A percentile compares a stretch with the other conserved stretches of the same genome.
phyloP scores from a whole-genome alignment of 2,797 vertebrate species.

The Catamblyrhynchus diadema region DNA sequence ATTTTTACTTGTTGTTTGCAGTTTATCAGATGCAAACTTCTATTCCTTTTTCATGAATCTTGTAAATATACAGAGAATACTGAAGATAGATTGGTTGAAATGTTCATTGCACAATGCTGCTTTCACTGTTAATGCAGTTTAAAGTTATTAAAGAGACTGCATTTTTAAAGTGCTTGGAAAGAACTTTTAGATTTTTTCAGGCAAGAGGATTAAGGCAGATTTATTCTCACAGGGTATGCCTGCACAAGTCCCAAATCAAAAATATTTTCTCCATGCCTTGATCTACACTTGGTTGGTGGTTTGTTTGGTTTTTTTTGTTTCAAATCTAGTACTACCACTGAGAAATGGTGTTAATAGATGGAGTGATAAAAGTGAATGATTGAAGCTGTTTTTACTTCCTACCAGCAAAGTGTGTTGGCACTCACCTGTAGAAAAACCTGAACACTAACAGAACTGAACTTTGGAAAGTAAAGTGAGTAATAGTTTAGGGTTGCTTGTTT shows the following conservation, averaged over 20 bases:
- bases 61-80: not conserved
- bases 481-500: not conserved
- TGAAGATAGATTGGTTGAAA: not conserved
- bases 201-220: conserved; percentile 27
- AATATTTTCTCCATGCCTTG: not conserved
- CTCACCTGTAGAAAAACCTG: not conserved
- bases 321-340: not conserved
- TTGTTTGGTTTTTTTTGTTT: not conserved
- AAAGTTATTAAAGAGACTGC: not conserved
- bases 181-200: not conserved
- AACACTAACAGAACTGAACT: not conserved
- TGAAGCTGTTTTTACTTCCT: not conserved
- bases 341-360: not conserved
- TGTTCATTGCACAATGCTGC: not conserved
- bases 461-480: not conserved
- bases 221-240: not conserved
- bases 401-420: not conserved
- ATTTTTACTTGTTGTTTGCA: not conserved
- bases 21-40: not conserved
- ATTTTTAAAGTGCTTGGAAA: conserved; percentile 30
- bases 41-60: not conserved
- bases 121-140: not conserved
- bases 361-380: not conserved
- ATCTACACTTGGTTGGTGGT: not conserved
- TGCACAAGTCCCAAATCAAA: not conserved